Conservation (phyloP, 1,140 invertebrate species). For the Monomorium pharaonis region DNA sequence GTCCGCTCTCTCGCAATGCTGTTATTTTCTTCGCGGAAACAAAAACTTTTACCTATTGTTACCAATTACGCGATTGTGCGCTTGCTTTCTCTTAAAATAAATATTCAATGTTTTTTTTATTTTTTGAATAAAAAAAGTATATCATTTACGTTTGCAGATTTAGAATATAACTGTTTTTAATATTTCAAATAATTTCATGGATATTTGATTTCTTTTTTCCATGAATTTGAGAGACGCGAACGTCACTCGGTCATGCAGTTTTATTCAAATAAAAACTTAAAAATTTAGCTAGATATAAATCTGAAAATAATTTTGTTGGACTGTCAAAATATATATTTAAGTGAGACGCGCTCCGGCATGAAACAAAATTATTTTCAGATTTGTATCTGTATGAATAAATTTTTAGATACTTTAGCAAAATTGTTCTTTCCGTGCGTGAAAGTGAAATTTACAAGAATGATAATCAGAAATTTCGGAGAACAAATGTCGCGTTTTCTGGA, state of each 20-base stretch:
- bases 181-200: background rate
- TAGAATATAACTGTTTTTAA: background rate
- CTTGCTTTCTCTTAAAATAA: background rate
- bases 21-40: background rate
- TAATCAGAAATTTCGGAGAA: constrained; percentile 41
- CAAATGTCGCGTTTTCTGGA: constrained; percentile 23
- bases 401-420: too few species aligned
- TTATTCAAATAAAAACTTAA: too few species aligned
- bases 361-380: too few species aligned
- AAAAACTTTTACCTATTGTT: background rate
- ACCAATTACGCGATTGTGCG: background rate
- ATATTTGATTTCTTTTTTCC: background rate
- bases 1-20: background rate
- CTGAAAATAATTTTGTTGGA: too few species aligned
- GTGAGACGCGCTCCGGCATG: too few species aligned
- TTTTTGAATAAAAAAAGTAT: background rate
- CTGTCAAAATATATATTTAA: too few species aligned
- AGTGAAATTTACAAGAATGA: background rate
- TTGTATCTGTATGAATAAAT: too few species aligned
- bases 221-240: background rate
- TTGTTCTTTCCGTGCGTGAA: background rate
- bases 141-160: background rate
- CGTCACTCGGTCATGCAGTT: background rate
- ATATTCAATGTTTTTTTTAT: background rate
- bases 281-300: too few species aligned